A percentile compares a stretch with the other conserved stretches of the same genome.
Evolutionary conservation across 2,888 invertebrate genomes (phyloP).

Genomic region (Thymelicus sylvestris): DNA sequence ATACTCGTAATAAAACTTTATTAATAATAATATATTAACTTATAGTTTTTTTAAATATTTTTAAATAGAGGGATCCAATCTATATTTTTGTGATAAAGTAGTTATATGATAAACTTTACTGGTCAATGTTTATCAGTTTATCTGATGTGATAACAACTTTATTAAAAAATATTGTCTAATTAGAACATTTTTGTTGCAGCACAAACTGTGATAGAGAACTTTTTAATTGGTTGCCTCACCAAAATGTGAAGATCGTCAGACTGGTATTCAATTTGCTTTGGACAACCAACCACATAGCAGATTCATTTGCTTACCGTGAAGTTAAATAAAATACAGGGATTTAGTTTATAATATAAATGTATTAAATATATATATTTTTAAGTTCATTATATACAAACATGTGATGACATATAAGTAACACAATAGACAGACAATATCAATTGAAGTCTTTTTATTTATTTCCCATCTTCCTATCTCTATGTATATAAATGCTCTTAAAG

Average conservation of each 20-base stretch:
- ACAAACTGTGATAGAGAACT: constrained; percentile 91
- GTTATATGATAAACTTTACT: too few species aligned
- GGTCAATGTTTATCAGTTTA: neutral
- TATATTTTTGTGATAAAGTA: too few species aligned
- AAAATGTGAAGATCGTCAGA: constrained; percentile 68
- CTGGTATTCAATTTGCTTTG: constrained; percentile 68
- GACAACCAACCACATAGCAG: constrained; percentile 69
- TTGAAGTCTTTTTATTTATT: constrained; percentile 14
- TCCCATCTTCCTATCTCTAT: neutral
- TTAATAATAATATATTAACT: too few species aligned
- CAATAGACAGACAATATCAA: constrained; percentile 77
- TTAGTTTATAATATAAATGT: constrained; percentile 82
- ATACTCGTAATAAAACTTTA: too few species aligned
- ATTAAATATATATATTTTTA: constrained; percentile 75
- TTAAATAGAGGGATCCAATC: too few species aligned
- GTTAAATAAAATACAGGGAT: constrained; percentile 82
- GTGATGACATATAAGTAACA: constrained; percentile 66
- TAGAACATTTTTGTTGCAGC: constrained; percentile 79
- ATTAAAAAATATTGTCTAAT: neutral
- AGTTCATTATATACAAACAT: constrained; percentile 76
- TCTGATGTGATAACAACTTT: too few species aligned
- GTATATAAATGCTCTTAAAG: neutral
- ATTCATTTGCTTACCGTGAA: constrained; percentile 76
- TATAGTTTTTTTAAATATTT: too few species aligned
- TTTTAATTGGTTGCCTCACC: constrained; percentile 85